These are phyloP conservation scores for Ophiodon elongatus DNA, from an alignment of 2,113 vertebrate genomes.

Conservation along the genomic window DNA sequence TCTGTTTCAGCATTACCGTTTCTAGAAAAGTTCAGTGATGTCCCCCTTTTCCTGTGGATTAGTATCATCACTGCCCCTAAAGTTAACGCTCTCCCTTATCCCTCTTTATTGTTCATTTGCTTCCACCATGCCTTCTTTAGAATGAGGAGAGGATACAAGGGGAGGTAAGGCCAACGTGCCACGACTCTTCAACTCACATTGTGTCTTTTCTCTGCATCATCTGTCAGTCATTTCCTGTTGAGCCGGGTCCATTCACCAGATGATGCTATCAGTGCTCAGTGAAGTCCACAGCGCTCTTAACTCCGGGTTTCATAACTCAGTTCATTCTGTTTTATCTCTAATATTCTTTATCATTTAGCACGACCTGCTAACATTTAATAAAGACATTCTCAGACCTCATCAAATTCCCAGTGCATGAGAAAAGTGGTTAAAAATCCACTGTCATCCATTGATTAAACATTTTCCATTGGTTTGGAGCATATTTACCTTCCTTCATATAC, in stretches of 20 bases:
- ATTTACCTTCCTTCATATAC: not conserved
- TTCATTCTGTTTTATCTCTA: slow-evolving; percentile 54
- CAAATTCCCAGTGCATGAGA: slow-evolving; percentile 51
- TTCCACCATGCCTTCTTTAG: slow-evolving; percentile 84
- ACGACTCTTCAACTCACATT: slow-evolving; percentile 16
- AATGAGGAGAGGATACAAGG: slow-evolving; percentile 99
- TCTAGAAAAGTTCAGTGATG: not conserved
- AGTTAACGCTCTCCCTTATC: slow-evolving; percentile 27
- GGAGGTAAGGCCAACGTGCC: slow-evolving; percentile 88
- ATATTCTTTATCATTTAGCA: slow-evolving; percentile 25
- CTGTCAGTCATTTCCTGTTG: slow-evolving; percentile 55
- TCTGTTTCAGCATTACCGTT: not conserved
- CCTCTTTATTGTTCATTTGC: slow-evolving; percentile 72
- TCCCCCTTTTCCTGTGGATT: slow-evolving; percentile 4
- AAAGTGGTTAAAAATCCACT: not conserved
- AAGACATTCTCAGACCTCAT: slow-evolving; percentile 30
- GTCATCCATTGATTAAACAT: slow-evolving; percentile 14
- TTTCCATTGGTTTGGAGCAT: not conserved
- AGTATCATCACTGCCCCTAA: not conserved
- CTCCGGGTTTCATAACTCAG: slow-evolving; percentile 39
- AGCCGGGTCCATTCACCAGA: slow-evolving; percentile 32
- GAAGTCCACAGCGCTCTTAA: slow-evolving; percentile 2
- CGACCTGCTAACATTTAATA: slow-evolving; percentile 38
- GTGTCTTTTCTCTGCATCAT: slow-evolving; percentile 23
- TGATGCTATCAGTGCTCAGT: slow-evolving; percentile 18